Conservation (phyloP, 2,113 vertebrate genomes). For the Phaethornis superciliosus region DNA sequence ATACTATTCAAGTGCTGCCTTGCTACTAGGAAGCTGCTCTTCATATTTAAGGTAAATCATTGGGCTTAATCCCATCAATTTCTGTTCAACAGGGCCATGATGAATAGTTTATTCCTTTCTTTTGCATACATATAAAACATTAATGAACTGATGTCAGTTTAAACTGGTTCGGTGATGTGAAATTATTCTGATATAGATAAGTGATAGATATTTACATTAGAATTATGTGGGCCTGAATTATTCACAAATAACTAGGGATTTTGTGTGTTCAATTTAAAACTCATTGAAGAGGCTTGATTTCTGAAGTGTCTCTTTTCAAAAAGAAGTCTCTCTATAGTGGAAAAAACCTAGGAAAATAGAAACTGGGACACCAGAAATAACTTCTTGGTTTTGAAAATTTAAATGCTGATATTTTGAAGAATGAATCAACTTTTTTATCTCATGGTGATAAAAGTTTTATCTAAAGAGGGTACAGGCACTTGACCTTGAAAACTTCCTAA, state of each 20-base stretch:
- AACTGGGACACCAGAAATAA: slow-evolving; percentile 42
- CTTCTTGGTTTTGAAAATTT: background rate
- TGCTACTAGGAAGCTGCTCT: background rate
- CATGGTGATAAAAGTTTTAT: background rate
- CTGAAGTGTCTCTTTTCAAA: slow-evolving; percentile 24
- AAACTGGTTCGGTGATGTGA: background rate
- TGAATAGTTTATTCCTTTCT: background rate
- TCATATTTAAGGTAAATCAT: background rate
- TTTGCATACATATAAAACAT: background rate
- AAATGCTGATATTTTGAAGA: background rate
- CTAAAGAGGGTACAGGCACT: background rate
- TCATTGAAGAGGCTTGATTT: slow-evolving; percentile 49
- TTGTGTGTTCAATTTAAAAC: background rate
- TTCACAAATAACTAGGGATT: background rate
- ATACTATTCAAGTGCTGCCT: background rate
- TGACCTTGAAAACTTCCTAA: background rate
- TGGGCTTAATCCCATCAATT: background rate
- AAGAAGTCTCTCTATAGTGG: background rate
- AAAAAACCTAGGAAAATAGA: background rate
- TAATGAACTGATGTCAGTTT: background rate
- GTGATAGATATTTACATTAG: background rate
- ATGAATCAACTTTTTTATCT: slow-evolving; percentile 7
- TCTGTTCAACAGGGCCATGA: background rate
- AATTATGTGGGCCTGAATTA: background rate
- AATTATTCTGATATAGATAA: background rate